Conservation (phyloP, 2,888 invertebrate species). For the Meteorus colon region DNA sequence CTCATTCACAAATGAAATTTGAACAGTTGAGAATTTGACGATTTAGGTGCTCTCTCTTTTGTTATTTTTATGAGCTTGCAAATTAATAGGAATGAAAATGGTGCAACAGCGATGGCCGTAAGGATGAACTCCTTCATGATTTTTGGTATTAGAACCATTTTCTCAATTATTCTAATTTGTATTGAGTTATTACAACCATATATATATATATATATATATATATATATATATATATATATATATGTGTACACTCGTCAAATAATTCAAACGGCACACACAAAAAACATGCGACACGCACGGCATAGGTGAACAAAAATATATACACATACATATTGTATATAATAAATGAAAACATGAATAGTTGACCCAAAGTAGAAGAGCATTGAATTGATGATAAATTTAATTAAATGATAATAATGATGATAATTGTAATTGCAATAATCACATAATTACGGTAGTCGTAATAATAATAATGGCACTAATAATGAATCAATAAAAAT, state of each 20-base stretch:
- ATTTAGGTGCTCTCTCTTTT: background rate
- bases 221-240: background rate
- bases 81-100: background rate
- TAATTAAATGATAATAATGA: conserved; percentile 14
- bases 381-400: conserved; percentile 55
- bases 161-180: background rate
- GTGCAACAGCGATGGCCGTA: conserved; percentile 4
- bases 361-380: conserved; percentile 65
- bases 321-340: conserved; percentile 23
- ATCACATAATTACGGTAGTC: too few relatives aligned
- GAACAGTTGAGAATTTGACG: background rate
- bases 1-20: background rate
- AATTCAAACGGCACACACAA: conserved; percentile 70
- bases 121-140: background rate
- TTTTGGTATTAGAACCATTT: background rate
- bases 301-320: conserved; percentile 67
- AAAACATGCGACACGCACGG: conserved; percentile 74
- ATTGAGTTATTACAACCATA: background rate
- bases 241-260: background rate
- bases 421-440: too few relatives aligned
- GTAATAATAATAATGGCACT: too few relatives aligned
- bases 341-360: conserved; percentile 47
- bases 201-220: background rate
- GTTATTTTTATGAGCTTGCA: conserved; percentile 9
- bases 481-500: background rate